These are phyloP conservation scores for Sebastes hubbsi DNA, from an alignment of 2,797 vertebrate species.

Conservation along the genomic window DNA sequence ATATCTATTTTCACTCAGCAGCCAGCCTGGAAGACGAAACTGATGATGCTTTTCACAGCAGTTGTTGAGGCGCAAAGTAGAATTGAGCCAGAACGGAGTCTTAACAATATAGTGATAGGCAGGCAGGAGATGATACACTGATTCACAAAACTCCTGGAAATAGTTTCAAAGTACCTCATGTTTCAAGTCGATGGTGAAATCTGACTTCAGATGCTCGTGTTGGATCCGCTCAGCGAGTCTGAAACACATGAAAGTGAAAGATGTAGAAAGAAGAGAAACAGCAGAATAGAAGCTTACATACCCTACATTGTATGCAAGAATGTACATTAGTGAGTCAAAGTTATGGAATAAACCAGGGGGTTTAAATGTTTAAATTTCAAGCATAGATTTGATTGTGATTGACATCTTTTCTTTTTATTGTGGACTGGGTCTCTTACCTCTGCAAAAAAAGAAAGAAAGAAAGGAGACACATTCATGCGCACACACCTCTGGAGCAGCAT, in stretches of 20 bases:
- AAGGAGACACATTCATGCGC: not conserved
- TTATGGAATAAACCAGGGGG: not conserved
- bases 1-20: not conserved
- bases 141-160: not conserved
- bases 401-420: not conserved
- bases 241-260: constrained; percentile 51
- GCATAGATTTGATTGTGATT: not conserved
- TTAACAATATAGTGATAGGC: not conserved
- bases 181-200: constrained; percentile 95
- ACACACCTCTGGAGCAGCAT: constrained; percentile 86
- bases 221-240: constrained; percentile 87
- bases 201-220: constrained; percentile 87
- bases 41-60: not conserved
- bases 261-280: not conserved
- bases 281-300: not conserved
- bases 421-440: not conserved
- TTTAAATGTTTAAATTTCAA: not conserved
- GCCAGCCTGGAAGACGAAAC: not conserved
- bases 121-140: not conserved
- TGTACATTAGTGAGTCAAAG: not conserved
- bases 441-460: not conserved
- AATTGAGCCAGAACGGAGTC: not conserved
- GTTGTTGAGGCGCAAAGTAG: not conserved
- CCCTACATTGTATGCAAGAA: not conserved
- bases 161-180: constrained; percentile 82